Base-by-base conservation (phyloP, 2,888 invertebrate genomes). In the Agonopterix subpropinquella region DNA sequence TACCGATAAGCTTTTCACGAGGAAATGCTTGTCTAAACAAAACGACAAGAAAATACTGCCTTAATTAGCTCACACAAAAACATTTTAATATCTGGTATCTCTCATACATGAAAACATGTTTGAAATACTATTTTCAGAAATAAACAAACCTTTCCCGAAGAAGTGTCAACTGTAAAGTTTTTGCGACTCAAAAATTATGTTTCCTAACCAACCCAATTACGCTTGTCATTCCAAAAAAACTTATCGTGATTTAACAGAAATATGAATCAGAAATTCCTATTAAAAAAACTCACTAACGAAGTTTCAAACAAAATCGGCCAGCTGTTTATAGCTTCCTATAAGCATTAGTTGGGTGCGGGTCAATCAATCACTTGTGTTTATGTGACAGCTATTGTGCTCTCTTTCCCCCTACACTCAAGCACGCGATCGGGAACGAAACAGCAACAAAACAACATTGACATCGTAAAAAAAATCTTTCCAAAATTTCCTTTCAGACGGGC, bases 311-410 rank as follows among this genome's bases (percentile, higher is more conserved):
- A 67, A 67, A 71, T 72, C 62, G 71, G 28, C 67, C 86, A 84
- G 82, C 82, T 86, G 85, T 84, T 85, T 82, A 85, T 81, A 70
- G 77, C 75, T 82, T 81, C 80, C 80, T 79, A 76, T 73, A 67
- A 74, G 68, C 82, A 82, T 81, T 79, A 80, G 80, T 73, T 60
- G 77, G 70, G 76, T 85, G 82, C 80, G 81, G 84, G 82, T 73
- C 82, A 79, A 87, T 87, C 86, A 83, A 87, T 87, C 86, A 85
- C 77, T 64, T 56, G 71, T 78, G 76, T 83, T 85, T 85, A 85
- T 84, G 83, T 83, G 83, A 84, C 85, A 79, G 75, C 70, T 77
- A 75, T 71, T 71, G 72, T 73, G 62, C 59, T 77, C 77, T 75
- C 77, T 65, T 68, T 77, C 73, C 58, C 67, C 51, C 58, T 28